Evolutionary conservation across 2,113 vertebrate species (phyloP).

Genomic region (Pseudonaja textilis): DNA sequence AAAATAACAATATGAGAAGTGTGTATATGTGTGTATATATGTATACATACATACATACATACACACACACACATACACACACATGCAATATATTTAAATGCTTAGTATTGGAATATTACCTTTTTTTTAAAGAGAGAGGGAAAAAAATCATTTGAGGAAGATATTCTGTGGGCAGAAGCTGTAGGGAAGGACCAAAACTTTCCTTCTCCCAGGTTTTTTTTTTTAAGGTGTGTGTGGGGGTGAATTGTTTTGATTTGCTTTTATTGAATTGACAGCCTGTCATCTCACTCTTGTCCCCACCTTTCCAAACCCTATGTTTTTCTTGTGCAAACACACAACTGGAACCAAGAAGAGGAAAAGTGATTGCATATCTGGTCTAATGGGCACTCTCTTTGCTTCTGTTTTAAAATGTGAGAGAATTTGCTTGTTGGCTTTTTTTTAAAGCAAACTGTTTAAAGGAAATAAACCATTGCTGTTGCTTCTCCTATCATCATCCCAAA

Average conservation of each 20-base stretch:
- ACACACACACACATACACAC: too few relatives aligned
- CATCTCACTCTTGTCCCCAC: neutral
- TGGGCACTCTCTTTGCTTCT: neutral
- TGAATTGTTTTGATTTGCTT: neutral
- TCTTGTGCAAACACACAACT: neutral
- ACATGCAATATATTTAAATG: neutral
- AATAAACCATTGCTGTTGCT: neutral
- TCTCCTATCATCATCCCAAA: neutral
- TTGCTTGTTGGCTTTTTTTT: neutral
- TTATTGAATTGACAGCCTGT: neutral
- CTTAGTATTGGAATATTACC: neutral
- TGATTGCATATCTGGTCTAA: neutral
- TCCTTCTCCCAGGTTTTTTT: neutral
- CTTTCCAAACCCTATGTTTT: neutral
- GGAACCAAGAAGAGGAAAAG: neutral
- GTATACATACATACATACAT: too few relatives aligned
- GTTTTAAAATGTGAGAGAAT: neutral
- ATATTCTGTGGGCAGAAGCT: neutral
- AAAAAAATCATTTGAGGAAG: neutral
- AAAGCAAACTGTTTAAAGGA: neutral
- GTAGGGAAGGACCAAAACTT: neutral
- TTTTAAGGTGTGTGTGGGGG: neutral
- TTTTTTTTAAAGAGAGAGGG: too few relatives aligned
- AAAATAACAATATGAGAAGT: neutral
- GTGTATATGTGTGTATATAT: neutral